phyloP scores from a whole-genome alignment of 2,888 invertebrate genomes.

The Leucophenga montana region DNA sequence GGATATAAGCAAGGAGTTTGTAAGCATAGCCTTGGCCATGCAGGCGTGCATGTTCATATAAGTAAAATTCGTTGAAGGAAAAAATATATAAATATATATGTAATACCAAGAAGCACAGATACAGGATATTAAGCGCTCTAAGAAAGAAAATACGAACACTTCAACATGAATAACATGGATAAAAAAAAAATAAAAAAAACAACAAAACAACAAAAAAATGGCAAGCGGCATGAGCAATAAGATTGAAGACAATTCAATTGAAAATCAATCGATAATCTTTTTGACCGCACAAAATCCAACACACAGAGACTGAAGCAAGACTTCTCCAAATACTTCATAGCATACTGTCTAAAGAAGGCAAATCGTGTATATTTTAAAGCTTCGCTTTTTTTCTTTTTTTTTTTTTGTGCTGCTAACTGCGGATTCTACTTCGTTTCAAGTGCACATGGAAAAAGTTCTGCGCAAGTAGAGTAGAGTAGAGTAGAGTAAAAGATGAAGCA shows the following conservation, averaged over 20 bases:
- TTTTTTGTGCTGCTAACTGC: too few species aligned
- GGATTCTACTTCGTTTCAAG: background rate
- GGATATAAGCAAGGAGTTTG: constrained; percentile 25
- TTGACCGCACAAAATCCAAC: constrained; percentile 45
- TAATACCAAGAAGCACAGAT: constrained; percentile 4
- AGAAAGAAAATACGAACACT: background rate
- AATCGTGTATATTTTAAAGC: constrained; percentile 1
- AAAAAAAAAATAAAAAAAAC: background rate
- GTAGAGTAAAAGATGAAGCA: constrained; percentile 25
- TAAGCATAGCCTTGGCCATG: constrained; percentile 22
- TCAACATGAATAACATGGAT: background rate
- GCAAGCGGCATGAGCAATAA: constrained; percentile 39
- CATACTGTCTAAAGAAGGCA: background rate
- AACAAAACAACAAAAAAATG: background rate
- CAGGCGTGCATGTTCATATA: background rate
- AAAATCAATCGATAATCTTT: constrained; percentile 62
- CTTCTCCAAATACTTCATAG: background rate
- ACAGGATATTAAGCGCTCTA: constrained; percentile 24
- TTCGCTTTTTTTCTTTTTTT: too few species aligned
- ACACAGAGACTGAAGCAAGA: background rate
- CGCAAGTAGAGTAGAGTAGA: constrained; percentile 27
- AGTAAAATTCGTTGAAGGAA: background rate
- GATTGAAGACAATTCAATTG: constrained; percentile 66
- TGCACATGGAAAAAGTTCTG: constrained; percentile 20
- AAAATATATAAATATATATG: constrained; percentile 2